These are phyloP conservation scores for Corythornis madagascariensis DNA, from an alignment of 2,113 vertebrate genomes.

Conservation along the genomic window DNA sequence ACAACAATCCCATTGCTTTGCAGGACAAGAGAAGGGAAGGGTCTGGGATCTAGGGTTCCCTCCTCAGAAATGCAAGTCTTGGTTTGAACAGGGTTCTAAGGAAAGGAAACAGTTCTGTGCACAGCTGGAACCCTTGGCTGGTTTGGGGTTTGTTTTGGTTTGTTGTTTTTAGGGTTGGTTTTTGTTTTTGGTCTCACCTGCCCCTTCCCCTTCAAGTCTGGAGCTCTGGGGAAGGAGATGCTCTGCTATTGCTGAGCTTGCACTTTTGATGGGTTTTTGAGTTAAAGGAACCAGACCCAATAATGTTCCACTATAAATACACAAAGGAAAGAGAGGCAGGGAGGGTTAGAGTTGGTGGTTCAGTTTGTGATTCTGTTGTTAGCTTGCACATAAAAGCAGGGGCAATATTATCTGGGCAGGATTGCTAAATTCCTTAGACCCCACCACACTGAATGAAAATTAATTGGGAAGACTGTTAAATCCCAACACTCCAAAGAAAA, in stretches of 20 bases:
- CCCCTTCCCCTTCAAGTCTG: not conserved
- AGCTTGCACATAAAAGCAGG: not conserved
- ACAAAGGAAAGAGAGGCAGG: not conserved
- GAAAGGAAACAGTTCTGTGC: not conserved
- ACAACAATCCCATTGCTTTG: slow-evolving; percentile 45
- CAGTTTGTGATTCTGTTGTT: not conserved
- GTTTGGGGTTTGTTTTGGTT: not conserved
- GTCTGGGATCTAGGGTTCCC: slow-evolving; percentile 19
- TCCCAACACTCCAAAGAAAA: not conserved
- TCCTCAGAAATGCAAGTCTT: slow-evolving; percentile 36
- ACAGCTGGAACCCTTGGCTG: not conserved
- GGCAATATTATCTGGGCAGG: not conserved
- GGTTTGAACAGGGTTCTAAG: slow-evolving; percentile 25
- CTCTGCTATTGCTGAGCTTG: not conserved
- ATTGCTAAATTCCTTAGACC: slow-evolving; percentile 2
- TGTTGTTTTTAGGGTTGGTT: not conserved
- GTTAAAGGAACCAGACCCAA: not conserved
- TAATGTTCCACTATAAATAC: not conserved
- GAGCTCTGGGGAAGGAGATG: not conserved
- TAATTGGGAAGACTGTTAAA: not conserved
- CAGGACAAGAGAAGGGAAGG: slow-evolving; percentile 32
- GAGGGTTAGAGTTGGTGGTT: not conserved
- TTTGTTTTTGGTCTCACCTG: not conserved
- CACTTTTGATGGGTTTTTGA: not conserved
- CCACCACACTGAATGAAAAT: not conserved